phyloP scores from a whole-genome alignment of 2,797 vertebrate species.

The Loriculus beryllinus region DNA sequence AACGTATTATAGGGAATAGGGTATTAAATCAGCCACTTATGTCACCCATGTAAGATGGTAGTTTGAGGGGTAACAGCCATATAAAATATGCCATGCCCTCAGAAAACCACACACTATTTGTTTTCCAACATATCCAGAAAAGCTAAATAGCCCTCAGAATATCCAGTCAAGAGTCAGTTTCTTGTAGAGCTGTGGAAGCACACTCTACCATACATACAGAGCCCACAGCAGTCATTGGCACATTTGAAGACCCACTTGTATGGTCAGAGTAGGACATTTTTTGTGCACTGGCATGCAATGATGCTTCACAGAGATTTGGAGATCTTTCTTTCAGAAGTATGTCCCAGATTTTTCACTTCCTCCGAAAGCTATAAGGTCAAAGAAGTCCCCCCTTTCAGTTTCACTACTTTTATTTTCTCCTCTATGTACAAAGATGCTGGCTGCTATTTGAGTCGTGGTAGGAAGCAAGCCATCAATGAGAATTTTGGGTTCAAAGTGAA shows the following conservation, averaged over 20 bases:
- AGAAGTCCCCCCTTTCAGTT: not conserved
- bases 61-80: not conserved
- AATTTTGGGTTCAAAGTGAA: not conserved
- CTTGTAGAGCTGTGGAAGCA: not conserved
- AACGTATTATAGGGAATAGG: not conserved
- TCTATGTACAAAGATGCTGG: not conserved
- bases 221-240: not conserved
- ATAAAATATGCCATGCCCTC: not conserved
- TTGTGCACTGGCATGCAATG: not conserved
- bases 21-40: not conserved
- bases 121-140: not conserved
- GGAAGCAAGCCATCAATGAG: not conserved
- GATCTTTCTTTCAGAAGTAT: not conserved
- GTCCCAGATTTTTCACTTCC: conserved; percentile 2
- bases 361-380: not conserved
- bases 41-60: not conserved
- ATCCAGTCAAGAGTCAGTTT: not conserved
- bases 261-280: not conserved
- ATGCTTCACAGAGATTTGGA: not conserved
- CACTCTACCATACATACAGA: not conserved
- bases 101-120: not conserved
- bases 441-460: not conserved
- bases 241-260: not conserved
- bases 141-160: not conserved
- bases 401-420: conserved; percentile 1